phyloP scores from a whole-genome alignment of 2,888 invertebrate species.

The Poecilobothrus nobilitatus region DNA sequence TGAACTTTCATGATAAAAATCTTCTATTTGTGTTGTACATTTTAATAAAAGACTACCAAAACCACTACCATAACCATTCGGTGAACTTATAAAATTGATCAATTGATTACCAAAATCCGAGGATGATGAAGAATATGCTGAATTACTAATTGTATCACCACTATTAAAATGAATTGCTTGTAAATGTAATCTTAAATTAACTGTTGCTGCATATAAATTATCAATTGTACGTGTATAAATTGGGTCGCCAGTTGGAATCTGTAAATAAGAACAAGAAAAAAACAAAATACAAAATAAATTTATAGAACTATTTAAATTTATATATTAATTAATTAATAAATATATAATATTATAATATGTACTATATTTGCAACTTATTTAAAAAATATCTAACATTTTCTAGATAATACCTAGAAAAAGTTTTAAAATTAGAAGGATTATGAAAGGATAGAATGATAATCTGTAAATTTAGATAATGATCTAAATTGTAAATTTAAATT shows the following conservation, averaged over 20 bases:
- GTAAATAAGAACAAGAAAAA: slow-evolving; percentile 19
- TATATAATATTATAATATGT: no score
- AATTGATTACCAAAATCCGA: slow-evolving; percentile 22
- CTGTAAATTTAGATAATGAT: no score
- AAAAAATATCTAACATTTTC: no score
- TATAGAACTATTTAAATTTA: no score
- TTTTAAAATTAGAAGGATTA: no score
- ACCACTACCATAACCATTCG: slow-evolving; percentile 29
- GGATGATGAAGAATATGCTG: background rate
- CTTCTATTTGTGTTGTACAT: slow-evolving; percentile 61
- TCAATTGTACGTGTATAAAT: slow-evolving; percentile 41
- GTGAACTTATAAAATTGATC: slow-evolving; percentile 27
- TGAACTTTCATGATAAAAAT: slow-evolving; percentile 59
- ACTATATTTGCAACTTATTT: no score
- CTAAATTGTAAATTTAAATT: no score
- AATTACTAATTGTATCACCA: slow-evolving; percentile 25
- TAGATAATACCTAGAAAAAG: no score
- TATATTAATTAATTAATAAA: no score
- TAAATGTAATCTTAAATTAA: slow-evolving; percentile 39
- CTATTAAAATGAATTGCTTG: slow-evolving; percentile 42
- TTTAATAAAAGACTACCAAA: slow-evolving; percentile 58
- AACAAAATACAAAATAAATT: slow-evolving; percentile 13
- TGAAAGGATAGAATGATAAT: no score
- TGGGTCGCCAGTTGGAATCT: slow-evolving; percentile 39
- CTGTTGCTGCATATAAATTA: slow-evolving; percentile 40